Evolutionary conservation across 2,113 vertebrate species (phyloP).

Genomic region (Mugil cephalus): DNA sequence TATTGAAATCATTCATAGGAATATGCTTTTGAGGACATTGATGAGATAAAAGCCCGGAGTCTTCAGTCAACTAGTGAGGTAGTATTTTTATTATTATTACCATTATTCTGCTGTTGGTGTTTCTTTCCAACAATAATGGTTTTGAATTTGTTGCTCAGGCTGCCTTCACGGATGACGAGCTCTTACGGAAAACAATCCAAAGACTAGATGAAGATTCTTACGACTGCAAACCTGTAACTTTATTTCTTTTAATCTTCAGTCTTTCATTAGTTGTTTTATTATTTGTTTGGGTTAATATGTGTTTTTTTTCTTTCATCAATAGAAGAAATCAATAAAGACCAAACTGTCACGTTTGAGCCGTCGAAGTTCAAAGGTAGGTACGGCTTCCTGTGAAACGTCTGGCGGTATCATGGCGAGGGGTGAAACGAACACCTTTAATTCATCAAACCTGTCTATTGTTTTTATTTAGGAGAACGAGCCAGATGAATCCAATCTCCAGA

Average conservation of each 20-base stretch:
- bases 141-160: conserved; percentile 28
- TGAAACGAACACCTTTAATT: neutral
- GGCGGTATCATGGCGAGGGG: too few species aligned
- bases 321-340: conserved; percentile 46
- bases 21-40: conserved; percentile 21
- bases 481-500: neutral
- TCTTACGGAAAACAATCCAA: neutral
- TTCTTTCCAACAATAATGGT: neutral
- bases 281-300: neutral
- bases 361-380: conserved; percentile 48
- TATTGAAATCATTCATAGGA: conserved; percentile 7
- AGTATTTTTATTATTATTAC: too few species aligned
- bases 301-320: neutral
- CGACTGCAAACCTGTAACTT: conserved; percentile 59
- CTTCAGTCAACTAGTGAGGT: conserved; percentile 38
- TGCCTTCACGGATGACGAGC: conserved; percentile 24
- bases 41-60: neutral
- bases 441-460: neutral
- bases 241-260: neutral
- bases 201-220: conserved; percentile 17
- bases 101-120: too few species aligned
- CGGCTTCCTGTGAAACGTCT: neutral
- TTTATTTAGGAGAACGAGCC: conserved; percentile 35
- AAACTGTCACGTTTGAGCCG: neutral
- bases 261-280: neutral